Evolutionary conservation across 2,888 invertebrate species (phyloP), one percentile per base, ranked within the genome.

Genomic region (Drosophila buzzatii): DNA sequence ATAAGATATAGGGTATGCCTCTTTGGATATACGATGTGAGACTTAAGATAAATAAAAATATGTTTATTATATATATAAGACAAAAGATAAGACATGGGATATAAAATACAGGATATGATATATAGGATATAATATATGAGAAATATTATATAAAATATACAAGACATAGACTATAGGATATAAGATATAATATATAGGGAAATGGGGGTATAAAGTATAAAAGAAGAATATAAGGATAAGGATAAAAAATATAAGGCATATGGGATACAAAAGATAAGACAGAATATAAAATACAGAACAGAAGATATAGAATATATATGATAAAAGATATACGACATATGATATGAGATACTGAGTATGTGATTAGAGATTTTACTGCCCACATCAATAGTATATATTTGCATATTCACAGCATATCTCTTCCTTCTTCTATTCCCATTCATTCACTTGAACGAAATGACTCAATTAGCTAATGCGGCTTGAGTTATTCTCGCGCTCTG

Each of bases 401-500:
- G 14, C 2, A n/a, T n/a, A n/a, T 2, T 4, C 18, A 14, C 2
- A 51, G 18, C 33, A 7, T 51, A 18, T 51, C 33, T 51, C 0
- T n/a, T n/a, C n/a, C n/a, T n/a, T n/a, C n/a, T n/a, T n/a, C n/a
- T 20, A 35, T 18, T 8, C 33, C 18, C 20, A 20, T 18, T 10
- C n/a, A 47, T 47, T 16, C n/a, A 16, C 5, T 27, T 23, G 4
- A 12, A 7, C 49, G 6, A 23, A 37, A 53, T 53, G 23, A 37
- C 27, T 65, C 23, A 53, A 65, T 31, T 16, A 27, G 41, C 23
- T 37, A 20, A n/a, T 16, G 33, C 33, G 23, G 14, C 10, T 56
- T 63, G 31, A 37, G 61, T 61, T 51, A 44, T 42, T 35, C 14
- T 55, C 31, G 20, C 16, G 37, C 41, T 33, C 47, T 18, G 1